Evolutionary conservation across 2,888 invertebrate genomes (phyloP).

Genomic region (Agrotis ipsilon): DNA sequence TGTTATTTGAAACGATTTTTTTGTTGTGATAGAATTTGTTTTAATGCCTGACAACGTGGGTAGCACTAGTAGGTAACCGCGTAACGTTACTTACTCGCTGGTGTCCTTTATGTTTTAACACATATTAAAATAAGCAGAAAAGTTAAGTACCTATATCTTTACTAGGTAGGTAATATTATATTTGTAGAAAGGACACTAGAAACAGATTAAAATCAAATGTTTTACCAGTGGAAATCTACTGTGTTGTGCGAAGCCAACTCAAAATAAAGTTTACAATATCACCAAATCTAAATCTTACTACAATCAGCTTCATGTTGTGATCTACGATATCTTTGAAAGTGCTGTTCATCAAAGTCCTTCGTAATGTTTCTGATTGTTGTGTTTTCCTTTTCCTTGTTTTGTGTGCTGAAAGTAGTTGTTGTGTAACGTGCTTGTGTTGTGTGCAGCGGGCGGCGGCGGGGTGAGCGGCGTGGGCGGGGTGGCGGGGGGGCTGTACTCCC

Average conservation of each 20-base stretch:
- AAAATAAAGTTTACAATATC: no score
- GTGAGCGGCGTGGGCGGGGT: constrained; percentile 84
- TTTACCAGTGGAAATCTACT: no score
- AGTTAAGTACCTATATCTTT: no score
- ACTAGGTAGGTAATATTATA: no score
- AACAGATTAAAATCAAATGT: no score
- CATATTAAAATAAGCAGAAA: no score
- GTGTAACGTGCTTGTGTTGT: constrained; percentile 30
- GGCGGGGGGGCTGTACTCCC: constrained; percentile 93
- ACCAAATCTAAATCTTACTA: neutral
- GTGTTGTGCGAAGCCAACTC: no score
- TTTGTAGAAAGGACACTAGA: no score
- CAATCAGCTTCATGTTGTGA: neutral
- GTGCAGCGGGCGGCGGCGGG: constrained; percentile 72
- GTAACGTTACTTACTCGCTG: no score
- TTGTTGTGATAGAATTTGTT: constrained; percentile 2
- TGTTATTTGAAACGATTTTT: neutral
- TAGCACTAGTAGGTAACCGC: no score
- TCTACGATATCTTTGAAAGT: neutral
- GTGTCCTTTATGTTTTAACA: no score
- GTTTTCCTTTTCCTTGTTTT: constrained; percentile 1
- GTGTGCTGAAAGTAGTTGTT: constrained; percentile 2
- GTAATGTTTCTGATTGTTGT: neutral
- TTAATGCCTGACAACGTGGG: neutral
- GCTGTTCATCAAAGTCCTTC: no score